Conservation (phyloP, 2,797 vertebrate species). For the Acrossocheilus fasciatus region DNA sequence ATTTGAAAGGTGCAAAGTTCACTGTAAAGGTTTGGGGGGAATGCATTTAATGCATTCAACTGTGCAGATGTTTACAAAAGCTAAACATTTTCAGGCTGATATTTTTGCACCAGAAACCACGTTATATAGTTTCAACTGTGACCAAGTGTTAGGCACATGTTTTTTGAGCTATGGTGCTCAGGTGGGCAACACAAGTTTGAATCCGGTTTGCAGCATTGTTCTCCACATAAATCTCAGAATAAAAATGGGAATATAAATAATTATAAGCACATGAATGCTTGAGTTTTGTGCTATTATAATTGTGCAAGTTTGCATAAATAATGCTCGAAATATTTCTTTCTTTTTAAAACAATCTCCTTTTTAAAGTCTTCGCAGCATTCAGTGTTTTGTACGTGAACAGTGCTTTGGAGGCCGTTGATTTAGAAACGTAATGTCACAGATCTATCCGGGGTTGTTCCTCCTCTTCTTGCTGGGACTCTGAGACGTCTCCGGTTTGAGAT, state of each 20-base stretch:
- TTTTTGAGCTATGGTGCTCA: background rate
- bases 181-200: background rate
- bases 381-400: conserved; percentile 50
- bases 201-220: background rate
- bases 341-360: conserved; percentile 17
- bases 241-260: conserved; percentile 21
- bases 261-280: conserved; percentile 1
- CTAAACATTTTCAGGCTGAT: background rate
- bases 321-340: background rate
- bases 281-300: conserved; percentile 12
- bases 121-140: background rate
- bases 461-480: conserved; percentile 88
- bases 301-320: conserved; percentile 33
- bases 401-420: background rate
- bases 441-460: conserved; percentile 84
- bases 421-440: conserved; percentile 51
- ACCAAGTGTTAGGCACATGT: conserved; percentile 16
- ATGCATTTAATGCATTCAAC: conserved; percentile 13
- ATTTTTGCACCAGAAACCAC: background rate
- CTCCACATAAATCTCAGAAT: background rate
- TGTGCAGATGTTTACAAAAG: background rate
- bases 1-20: background rate
- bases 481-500: conserved; percentile 85
- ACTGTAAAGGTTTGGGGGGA: conserved; percentile 1
- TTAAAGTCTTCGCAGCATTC: conserved; percentile 67